A percentile compares a stretch with the other conserved stretches of the same genome.
These are phyloP conservation scores for Drosophila yooni DNA, from an alignment of 2,888 invertebrate species.

Conservation along the genomic window DNA sequence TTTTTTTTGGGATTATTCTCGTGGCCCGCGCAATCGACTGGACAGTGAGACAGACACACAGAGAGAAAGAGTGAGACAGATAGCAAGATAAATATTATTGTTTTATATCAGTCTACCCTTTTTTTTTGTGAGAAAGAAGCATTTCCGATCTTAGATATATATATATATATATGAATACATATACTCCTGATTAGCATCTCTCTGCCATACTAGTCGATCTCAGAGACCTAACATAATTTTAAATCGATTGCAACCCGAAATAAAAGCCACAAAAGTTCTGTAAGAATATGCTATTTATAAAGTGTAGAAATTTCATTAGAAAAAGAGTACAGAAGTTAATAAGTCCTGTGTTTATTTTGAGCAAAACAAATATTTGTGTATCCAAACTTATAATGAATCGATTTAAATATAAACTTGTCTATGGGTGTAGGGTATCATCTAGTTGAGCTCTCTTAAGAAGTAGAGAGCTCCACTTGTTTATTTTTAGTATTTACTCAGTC, in stretches of 20 bases:
- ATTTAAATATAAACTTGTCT: not conserved
- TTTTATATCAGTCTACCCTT: not conserved
- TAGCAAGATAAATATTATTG: slow-evolving; percentile 2
- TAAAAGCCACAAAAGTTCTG: not conserved
- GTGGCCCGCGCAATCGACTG: slow-evolving; percentile 11
- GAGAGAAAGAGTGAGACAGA: no score
- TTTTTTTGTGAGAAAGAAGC: not conserved
- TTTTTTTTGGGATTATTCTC: slow-evolving; percentile 33
- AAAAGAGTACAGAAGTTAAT: not conserved
- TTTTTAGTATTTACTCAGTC: slow-evolving; percentile 31
- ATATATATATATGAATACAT: no score
- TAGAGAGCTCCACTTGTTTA: not conserved
- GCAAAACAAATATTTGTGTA: not conserved
- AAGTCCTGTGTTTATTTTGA: not conserved
- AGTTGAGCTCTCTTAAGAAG: not conserved
- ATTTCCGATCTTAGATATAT: not conserved
- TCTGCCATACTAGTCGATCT: not conserved
- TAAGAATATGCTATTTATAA: no score
- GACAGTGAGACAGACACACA: not conserved
- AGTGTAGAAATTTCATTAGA: not conserved
- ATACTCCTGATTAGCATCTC: no score
- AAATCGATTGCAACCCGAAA: not conserved
- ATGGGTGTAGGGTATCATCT: not conserved
- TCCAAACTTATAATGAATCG: not conserved
- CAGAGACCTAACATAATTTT: not conserved